Evolutionary conservation across 2,888 invertebrate genomes (phyloP), one percentile per base, ranked within the genome.

Genomic region (Drosophila lacicola): DNA sequence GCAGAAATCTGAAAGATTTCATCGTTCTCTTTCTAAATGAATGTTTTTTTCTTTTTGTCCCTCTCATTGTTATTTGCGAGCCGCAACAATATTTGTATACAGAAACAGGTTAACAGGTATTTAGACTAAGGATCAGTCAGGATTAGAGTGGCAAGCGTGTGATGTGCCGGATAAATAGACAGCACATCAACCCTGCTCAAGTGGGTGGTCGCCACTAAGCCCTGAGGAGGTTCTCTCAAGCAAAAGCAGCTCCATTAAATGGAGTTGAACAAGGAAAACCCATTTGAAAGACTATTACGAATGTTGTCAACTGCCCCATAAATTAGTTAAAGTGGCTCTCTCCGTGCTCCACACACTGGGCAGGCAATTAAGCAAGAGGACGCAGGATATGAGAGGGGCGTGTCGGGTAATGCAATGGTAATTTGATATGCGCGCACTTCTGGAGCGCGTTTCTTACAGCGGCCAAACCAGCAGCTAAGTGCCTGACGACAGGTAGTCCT

Each of bases 401-500:
- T 51, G 45, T 44, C 47, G 41, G 8, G 39, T 45, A 41, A 63
- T 70, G 51, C 62, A 79, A 74, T 71, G 61, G 88, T 73, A 86
- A 86, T 89, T 87, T 74, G 88, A 89, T 83, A 74, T 61, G 76
- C 73, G 86, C 82, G 80, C 86, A 88, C 88, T 88, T 83, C 61
- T 82, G 79, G 57, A 83, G 68, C 69, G 64, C 69, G 80, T 75
- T 75, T 81, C 53, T 58, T 67, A 72, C 49, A 50, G 70, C 58
- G 29, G 2, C 29, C 29, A 29, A 49, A 49, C 54, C 54, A 44
- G 44, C 29, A 45, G 10, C 42, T 55, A 57, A 67, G 62, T 63
- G 49, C 33, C 17, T 11, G 45, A 50, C 42, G 51, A 65, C 72
- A 72, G 80, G 78, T 78, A 80, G 80, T 56, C 55, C 39, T 29